Conservation (phyloP, 2,113 vertebrate species). For the Sapajus apella region DNA sequence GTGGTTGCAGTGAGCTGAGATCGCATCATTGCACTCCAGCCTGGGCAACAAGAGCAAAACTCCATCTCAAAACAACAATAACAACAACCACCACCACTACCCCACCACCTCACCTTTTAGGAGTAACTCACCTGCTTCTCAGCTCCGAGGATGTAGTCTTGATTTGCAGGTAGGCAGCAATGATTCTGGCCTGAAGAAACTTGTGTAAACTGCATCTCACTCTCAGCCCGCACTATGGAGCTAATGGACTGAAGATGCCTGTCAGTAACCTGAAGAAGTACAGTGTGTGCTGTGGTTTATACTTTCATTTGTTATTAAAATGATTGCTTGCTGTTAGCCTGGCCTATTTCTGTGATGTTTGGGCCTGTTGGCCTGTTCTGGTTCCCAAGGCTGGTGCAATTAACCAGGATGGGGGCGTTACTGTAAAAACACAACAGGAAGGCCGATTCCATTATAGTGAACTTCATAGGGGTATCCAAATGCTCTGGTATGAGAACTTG, state of each 20-base stretch:
- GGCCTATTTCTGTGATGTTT: conserved; percentile 42
- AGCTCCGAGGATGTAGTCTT: not conserved
- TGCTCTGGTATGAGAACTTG: not conserved
- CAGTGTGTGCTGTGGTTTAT: conserved; percentile 53
- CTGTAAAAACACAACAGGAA: conserved; percentile 31
- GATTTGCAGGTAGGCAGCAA: not conserved
- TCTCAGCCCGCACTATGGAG: not conserved
- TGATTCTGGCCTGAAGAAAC: not conserved
- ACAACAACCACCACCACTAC: too few relatives aligned
- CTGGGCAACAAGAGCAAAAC: too few relatives aligned
- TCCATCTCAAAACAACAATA: too few relatives aligned
- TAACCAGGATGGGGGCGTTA: conserved; percentile 26
- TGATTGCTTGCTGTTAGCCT: conserved; percentile 39
- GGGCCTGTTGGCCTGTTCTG: conserved; percentile 40
- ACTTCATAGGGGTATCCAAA: not conserved
- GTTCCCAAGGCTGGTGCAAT: conserved; percentile 47
- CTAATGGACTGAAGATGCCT: not conserved
- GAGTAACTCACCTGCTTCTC: not conserved
- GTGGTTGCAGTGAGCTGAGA: too few relatives aligned
- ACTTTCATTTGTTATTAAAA: conserved; percentile 52
- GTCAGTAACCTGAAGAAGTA: conserved; percentile 40
- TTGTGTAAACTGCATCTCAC: not conserved
- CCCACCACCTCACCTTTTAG: not conserved
- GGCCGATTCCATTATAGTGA: conserved; percentile 53
- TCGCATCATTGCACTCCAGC: too few relatives aligned